phyloP scores from a whole-genome alignment of 2,797 vertebrate species.

The Halcyon smyrnensis region DNA sequence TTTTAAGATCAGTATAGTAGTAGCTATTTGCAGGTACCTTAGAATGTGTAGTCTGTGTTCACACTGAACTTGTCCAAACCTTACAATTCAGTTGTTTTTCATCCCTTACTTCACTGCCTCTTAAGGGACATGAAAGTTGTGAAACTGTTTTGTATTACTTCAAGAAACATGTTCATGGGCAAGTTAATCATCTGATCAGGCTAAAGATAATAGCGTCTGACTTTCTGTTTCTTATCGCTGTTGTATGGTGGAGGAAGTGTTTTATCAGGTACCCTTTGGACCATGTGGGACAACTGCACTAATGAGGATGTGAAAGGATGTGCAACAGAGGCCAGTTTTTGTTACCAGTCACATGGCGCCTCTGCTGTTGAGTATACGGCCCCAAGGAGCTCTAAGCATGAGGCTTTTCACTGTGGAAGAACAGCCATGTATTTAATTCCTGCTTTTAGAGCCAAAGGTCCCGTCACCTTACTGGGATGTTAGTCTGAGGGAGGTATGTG shows the following conservation, averaged over 20 bases:
- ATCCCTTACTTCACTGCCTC: no score
- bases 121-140: no score
- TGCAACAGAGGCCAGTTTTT: neutral
- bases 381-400: neutral
- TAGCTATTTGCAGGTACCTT: neutral
- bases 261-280: neutral
- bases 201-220: neutral
- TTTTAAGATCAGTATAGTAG: neutral
- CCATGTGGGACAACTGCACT: neutral
- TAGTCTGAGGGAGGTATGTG: neutral
- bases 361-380: neutral
- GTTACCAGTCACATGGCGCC: neutral
- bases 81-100: neutral
- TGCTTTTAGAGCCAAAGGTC: neutral
- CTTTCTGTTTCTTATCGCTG: neutral
- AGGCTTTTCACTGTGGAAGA: neutral
- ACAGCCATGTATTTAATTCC: neutral
- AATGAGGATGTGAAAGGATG: neutral
- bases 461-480: neutral
- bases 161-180: neutral
- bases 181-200: neutral
- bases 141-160: no score
- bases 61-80: neutral
- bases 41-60: neutral
- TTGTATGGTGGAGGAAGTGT: neutral